Base-by-base conservation (phyloP, 2,113 vertebrate genomes). In the Morone saxatilis region DNA sequence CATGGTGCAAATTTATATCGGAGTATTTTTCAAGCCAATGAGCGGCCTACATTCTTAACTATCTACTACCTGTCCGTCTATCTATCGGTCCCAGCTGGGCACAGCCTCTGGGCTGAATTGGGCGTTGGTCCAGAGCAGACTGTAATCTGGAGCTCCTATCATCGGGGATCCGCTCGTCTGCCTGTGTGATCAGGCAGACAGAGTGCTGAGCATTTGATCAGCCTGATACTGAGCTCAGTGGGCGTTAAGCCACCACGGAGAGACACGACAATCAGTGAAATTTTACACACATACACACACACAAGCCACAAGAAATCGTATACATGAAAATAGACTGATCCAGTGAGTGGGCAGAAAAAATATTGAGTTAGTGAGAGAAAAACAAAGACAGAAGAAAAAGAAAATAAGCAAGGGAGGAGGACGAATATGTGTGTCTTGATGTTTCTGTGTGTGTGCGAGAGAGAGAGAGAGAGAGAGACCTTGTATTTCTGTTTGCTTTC, bases 121-220 rank as follows among this genome's bases (percentile, higher is more conserved):
- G 71, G 80, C 62, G 61, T 61, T 59, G 67, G 84, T 84, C 78
- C 67, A 41, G 59, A 54, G 78, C 78, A 77, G 80, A 71, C 78
- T 88, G 69, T 88, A 80, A 90, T 92, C 86, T 89, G 59, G 79
- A 86, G 86, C 84, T 82, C 19, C 43, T 65, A 82, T 89, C 88
- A 80, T 78, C 56, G 6, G 74, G 78, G 86, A 87, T 78, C 86
- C 66, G 70, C 88, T 87, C 76, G 69, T 88, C 76, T 79, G 84
- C 70, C 76, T 83, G 69, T 79, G 60, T 84, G 77, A 87, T 84
- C 85, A 80, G 85, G 86, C 80, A 59, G 50, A 81, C 81, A 22
- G 79, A 83, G 76, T 67, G 82, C 80, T 84, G 87, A 89, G 81
- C 87, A 67, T 89, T 83, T 84, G 89, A 92, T 93, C 79, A 84